A percentile compares a stretch with the other conserved stretches of the same genome.
phyloP scores from a whole-genome alignment of 2,797 vertebrate genomes.

The Linurgus olivaceus region DNA sequence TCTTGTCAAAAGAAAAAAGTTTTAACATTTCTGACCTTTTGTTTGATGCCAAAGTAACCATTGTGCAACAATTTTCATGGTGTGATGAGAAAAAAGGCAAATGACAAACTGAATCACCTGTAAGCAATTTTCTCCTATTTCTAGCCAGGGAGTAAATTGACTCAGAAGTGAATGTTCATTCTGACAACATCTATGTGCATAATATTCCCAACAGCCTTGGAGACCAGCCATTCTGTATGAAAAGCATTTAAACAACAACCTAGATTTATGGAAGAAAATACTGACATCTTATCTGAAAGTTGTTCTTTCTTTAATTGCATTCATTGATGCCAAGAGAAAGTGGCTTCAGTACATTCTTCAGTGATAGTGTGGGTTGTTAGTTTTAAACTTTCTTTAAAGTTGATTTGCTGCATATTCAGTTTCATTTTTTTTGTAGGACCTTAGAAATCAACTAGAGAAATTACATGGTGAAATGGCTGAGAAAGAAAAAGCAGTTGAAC shows the following conservation, averaged over 20 bases:
- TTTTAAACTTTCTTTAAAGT: conserved; percentile 25
- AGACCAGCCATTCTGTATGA: background rate
- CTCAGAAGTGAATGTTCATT: background rate
- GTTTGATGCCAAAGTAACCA: background rate
- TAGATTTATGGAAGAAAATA: background rate
- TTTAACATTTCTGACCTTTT: background rate
- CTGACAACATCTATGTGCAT: background rate
- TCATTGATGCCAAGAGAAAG: background rate
- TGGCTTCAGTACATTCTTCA: background rate
- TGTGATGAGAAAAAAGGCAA: conserved; percentile 34
- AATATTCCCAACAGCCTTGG: background rate
- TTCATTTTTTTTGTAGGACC: conserved; percentile 77
- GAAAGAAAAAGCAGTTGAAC: conserved; percentile 82
- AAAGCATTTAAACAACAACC: background rate
- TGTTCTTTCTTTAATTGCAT: background rate
- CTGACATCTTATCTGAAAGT: background rate
- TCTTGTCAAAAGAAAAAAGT: background rate
- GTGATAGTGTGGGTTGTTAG: background rate
- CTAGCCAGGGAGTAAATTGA: conserved; percentile 2
- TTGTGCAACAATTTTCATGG: background rate
- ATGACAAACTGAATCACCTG: conserved; percentile 38
- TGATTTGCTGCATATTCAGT: background rate
- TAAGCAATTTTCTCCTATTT: conserved; percentile 16
- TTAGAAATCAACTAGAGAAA: conserved; percentile 92
- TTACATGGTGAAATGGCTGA: conserved; percentile 83